Base-by-base conservation (phyloP, 1,140 invertebrate genomes). In the Sycophaga agraensis region DNA sequence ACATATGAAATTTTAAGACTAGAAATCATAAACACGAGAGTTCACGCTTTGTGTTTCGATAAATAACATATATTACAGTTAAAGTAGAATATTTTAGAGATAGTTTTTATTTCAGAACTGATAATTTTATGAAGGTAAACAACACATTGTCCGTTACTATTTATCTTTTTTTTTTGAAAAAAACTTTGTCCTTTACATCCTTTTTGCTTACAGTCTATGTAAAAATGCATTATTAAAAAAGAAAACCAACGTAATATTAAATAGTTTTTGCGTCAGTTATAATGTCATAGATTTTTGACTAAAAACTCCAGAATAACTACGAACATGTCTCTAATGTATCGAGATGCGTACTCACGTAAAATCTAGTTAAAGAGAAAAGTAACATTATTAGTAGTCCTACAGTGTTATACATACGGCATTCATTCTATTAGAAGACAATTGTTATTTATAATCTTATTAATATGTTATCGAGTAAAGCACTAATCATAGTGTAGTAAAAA, bases 381-480 rank as follows among this genome's bases (percentile, higher is more conserved):
- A 48, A 61, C 21, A 55, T 56, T 56, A 42, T 24, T 28, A 61
- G 56, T 62, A 62, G 45, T 17, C 53, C 56, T 56, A 50, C 35
- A 61, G 35, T n/a, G 35, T 40, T 53, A 53, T 34, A 55, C 34
- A 62, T 56, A 62, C 56, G 55, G 45, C 51, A 56, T 43, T 55
- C 35, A 55, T 62, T 62, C 24, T 14, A 28, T 55, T 40, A 57
- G 28, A 43, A 57, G 19, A 57, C 40, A 40, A 58, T 51, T 63
- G 54, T 63, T 57, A 63, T 63, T 51, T 51, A 63, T 53, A 46
- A 63, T 63, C 48, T 63, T 45, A 63, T 58, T 53, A 51, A 43
- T 51, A 57, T 53, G 21, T 37, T 58, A 56, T 34, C 45, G 14
- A 49, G 50, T 48, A 49, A 48, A 62, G 35, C 19, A 56, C 43